Evolutionary conservation across 2,888 invertebrate genomes (phyloP).

Genomic region (Ophion costatus): DNA sequence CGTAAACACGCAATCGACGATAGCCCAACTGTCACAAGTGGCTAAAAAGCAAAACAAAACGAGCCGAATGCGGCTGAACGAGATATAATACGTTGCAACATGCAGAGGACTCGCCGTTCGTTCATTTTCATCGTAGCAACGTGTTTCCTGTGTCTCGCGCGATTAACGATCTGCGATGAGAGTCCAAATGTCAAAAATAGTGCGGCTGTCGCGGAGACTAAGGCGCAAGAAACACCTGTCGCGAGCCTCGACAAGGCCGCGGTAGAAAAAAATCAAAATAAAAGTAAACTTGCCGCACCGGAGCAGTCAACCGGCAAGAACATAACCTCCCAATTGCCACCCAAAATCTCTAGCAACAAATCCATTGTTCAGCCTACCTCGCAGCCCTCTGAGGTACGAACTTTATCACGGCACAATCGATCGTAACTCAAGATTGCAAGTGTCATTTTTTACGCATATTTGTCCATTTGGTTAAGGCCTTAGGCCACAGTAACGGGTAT

Average conservation of each 20-base stretch:
- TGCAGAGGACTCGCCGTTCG: conserved; percentile 53
- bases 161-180: conserved; percentile 53
- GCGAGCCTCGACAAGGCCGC: background rate
- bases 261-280: conserved; percentile 21
- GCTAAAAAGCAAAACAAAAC: conserved; percentile 25
- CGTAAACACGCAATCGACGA: background rate
- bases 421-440: background rate
- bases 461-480: background rate
- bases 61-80: conserved; percentile 41
- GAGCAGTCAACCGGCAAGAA: conserved; percentile 32
- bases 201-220: background rate
- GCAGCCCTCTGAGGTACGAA: conserved; percentile 44
- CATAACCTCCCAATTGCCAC: conserved; percentile 54
- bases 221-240: conserved; percentile 6
- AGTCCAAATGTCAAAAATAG: conserved; percentile 11
- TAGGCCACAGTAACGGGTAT: too few species aligned
- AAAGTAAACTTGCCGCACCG: background rate
- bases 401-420: background rate
- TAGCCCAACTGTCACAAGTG: conserved; percentile 8
- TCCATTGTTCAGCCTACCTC: background rate
- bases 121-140: conserved; percentile 51
- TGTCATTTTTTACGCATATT: background rate
- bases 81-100: conserved; percentile 57
- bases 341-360: conserved; percentile 20
- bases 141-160: conserved; percentile 46